Conservation (phyloP, 2,797 vertebrate genomes). For the Cirrhinus molitorella region DNA sequence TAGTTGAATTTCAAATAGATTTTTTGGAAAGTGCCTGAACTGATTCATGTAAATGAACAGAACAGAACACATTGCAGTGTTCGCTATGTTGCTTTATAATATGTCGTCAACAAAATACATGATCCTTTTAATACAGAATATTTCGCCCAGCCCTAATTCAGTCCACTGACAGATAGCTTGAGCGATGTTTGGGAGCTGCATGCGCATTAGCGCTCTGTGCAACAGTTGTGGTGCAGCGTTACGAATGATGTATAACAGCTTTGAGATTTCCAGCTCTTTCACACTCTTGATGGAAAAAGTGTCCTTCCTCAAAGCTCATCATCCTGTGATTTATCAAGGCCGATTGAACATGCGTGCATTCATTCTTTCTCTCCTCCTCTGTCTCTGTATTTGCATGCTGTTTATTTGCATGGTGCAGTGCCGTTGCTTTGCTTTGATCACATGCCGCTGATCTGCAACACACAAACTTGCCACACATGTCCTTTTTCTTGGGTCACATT, state of each 20-base stretch:
- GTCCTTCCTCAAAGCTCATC: constrained; percentile 61
- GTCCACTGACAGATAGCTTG: background rate
- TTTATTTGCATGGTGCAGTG: constrained; percentile 54
- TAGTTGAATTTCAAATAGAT: background rate
- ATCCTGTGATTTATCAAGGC: constrained; percentile 65
- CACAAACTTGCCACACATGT: constrained; percentile 24
- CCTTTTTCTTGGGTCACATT: constrained; percentile 39
- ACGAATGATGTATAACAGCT: constrained; percentile 32
- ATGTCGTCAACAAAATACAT: background rate
- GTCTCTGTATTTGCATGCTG: constrained; percentile 65
- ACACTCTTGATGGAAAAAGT: constrained; percentile 83
- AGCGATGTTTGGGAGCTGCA: constrained; percentile 21
- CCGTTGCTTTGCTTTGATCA: constrained; percentile 49
- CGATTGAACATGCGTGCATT: constrained; percentile 57
- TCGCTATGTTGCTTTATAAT: background rate
- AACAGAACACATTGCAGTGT: background rate
- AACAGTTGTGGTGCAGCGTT: constrained; percentile 9
- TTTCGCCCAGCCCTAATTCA: constrained; percentile 55
- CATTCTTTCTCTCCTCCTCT: constrained; percentile 66
- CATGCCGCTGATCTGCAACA: constrained; percentile 28
- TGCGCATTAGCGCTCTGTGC: constrained; percentile 2
- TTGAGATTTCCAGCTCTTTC: constrained; percentile 76
- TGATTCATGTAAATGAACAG: background rate
- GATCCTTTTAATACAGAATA: background rate
- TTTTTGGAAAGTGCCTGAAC: background rate